Evolutionary conservation across 2,888 invertebrate species (phyloP), one percentile per base, ranked within the genome.

Genomic region (Scaptomyza caliginosa): DNA sequence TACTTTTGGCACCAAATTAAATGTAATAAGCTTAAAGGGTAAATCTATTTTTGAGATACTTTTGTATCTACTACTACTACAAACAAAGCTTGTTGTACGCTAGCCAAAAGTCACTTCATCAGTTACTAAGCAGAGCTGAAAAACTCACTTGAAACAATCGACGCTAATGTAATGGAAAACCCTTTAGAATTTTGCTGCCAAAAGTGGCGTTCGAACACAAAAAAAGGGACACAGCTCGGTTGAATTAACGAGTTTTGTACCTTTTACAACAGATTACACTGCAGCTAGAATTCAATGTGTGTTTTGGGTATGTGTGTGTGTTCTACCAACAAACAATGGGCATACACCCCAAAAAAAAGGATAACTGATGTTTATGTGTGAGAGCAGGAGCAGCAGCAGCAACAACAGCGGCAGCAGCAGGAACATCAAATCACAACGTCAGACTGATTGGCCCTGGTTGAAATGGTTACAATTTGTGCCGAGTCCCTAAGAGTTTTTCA

Each of bases 191-290:
- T 50, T 30, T 51, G 59, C 40, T 39, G 56, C 48, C 56, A 6
- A 51, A 74, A 71, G 51, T 55, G 45, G 59, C 49, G 24, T 17
- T 19, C 50, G 34, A 3, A 34, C 34, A 36, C 24, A 16, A 13
- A 28, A 28, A 65, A 63, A 65, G 51, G 73, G 46, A 40, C 64
- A 58, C 43, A 72, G 49, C 39, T 51, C 28, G 40, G 55, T 42
- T 42, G 62, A 63, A 73, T 64, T 76, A 55, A 59, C 58, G 43
- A 70, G 58, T 81, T 77, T 63, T 73, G 57, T 78, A 82, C 83
- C 81, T 82, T 81, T 87, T 70, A 85, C 86, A 65, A 74, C 50
- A 78, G 88, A 87, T 87, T 81, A 87, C 71, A 40, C 45, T 54
- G 80, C 67, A 74, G 75, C 60, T 64, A 52, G 52, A 49, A 82